Evolutionary conservation across 2,797 vertebrate species (phyloP).

Genomic region (Fistularia commersonii): DNA sequence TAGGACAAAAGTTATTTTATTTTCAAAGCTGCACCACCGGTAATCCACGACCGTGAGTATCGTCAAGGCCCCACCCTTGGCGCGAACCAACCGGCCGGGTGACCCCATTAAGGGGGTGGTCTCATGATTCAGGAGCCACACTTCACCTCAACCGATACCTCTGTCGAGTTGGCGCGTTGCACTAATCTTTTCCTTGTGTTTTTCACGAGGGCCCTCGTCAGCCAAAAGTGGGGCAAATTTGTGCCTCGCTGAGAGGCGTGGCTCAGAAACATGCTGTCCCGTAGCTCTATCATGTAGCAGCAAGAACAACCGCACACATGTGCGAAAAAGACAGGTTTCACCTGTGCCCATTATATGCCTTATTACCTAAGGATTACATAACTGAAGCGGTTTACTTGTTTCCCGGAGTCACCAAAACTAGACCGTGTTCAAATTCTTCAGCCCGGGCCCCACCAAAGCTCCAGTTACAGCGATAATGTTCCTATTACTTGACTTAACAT

Average conservation of each 20-base stretch:
- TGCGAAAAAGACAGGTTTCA: no score
- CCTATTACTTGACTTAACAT: constrained; percentile 41
- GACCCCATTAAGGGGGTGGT: constrained; percentile 17
- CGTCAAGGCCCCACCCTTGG: not conserved
- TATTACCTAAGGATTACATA: no score
- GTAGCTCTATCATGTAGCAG: no score
- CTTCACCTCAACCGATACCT: constrained; percentile 4
- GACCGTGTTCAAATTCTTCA: no score
- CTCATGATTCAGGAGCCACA: constrained; percentile 14
- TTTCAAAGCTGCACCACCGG: no score
- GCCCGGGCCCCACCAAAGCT: no score
- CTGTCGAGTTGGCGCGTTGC: constrained; percentile 17
- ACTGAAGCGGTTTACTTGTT: no score
- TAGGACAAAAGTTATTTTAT: not conserved
- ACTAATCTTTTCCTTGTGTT: constrained; percentile 78
- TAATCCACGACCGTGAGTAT: no score
- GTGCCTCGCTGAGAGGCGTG: constrained; percentile 38
- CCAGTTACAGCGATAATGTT: constrained; percentile 52
- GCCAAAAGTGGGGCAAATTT: not conserved
- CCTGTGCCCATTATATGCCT: no score
- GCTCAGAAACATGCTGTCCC: not conserved
- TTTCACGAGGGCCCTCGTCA: constrained; percentile 53
- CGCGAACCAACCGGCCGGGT: not conserved
- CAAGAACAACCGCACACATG: no score
- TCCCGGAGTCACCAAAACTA: no score